These are phyloP conservation scores for Salvelinus namaycush DNA, from an alignment of 2,113 vertebrate species.

Conservation along the genomic window DNA sequence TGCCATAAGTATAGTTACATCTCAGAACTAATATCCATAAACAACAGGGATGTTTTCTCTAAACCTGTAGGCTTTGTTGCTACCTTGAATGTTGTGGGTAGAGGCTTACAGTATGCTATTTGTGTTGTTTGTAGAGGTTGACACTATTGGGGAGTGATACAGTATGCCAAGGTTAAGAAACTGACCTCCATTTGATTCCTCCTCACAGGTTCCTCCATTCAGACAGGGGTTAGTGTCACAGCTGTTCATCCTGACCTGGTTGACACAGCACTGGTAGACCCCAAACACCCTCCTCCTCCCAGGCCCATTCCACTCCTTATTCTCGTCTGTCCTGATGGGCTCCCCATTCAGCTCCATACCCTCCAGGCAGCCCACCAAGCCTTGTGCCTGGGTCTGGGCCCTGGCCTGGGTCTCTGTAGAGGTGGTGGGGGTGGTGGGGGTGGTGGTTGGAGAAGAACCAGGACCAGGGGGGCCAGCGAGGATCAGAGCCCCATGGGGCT, in stretches of 20 bases:
- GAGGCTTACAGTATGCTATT: too few species aligned
- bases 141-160: not conserved
- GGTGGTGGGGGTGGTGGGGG: not conserved
- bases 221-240: slow-evolving; percentile 80
- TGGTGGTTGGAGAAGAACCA: not conserved
- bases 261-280: slow-evolving; percentile 80
- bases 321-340: slow-evolving; percentile 63
- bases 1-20: too few species aligned
- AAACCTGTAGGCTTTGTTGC: slow-evolving; percentile 17
- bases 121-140: slow-evolving; percentile 8
- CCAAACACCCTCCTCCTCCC: slow-evolving; percentile 75
- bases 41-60: too few species aligned
- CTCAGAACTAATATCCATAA: too few species aligned
- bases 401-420: slow-evolving; percentile 18
- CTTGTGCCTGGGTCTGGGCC: slow-evolving; percentile 48
- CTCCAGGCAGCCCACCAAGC: slow-evolving; percentile 87
- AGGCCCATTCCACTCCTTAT: slow-evolving; percentile 37
- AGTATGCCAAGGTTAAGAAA: too few species aligned
- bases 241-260: slow-evolving; percentile 8
- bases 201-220: slow-evolving; percentile 81
- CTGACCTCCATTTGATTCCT: slow-evolving; percentile 77
- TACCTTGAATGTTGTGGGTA: slow-evolving; percentile 16
- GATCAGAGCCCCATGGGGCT: slow-evolving; percentile 69
- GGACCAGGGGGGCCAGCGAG: slow-evolving; percentile 60
- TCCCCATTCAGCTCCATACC: slow-evolving; percentile 77